A percentile compares a stretch with the other conserved stretches of the same genome.
phyloP scores from a whole-genome alignment of 2,888 invertebrate species.

The Odontothrips loti region DNA sequence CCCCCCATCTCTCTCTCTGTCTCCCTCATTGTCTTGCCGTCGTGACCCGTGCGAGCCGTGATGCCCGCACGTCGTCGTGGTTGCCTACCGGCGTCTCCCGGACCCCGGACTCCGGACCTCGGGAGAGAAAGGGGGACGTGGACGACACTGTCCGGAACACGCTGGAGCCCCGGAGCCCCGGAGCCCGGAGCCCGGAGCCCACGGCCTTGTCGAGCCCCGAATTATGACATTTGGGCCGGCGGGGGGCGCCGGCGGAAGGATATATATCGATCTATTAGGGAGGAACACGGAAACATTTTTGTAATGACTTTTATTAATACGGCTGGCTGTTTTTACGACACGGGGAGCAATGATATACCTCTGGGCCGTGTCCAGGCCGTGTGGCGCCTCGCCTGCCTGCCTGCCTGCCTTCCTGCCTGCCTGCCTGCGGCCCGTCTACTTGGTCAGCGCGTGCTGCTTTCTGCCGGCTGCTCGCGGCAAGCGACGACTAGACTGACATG shows the following conservation, averaged over 20 bases:
- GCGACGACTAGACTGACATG: too few species aligned
- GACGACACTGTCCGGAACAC: neutral
- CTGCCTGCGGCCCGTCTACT: too few species aligned
- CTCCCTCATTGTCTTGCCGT: neutral
- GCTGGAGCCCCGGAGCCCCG: too few species aligned
- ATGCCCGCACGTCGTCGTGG: neutral
- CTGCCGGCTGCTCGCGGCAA: too few species aligned
- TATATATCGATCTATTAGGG: constrained; percentile 21
- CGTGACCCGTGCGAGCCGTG: neutral
- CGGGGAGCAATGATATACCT: constrained; percentile 12
- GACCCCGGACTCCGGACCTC: neutral
- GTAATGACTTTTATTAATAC: constrained; percentile 27
- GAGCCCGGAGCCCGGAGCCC: neutral
- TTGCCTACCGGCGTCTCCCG: neutral
- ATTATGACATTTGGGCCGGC: constrained; percentile 1
- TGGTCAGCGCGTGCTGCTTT: too few species aligned
- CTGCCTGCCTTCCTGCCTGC: too few species aligned
- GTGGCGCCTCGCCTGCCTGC: neutral
- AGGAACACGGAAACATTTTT: constrained; percentile 17
- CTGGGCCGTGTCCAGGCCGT: neutral
- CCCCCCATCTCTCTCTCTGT: neutral
- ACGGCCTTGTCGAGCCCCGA: neutral
- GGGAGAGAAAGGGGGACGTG: neutral
- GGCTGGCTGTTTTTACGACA: neutral
- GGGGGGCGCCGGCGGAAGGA: neutral